Base-by-base conservation (phyloP, 2,797 vertebrate genomes). In the Fistularia tabacaria region DNA sequence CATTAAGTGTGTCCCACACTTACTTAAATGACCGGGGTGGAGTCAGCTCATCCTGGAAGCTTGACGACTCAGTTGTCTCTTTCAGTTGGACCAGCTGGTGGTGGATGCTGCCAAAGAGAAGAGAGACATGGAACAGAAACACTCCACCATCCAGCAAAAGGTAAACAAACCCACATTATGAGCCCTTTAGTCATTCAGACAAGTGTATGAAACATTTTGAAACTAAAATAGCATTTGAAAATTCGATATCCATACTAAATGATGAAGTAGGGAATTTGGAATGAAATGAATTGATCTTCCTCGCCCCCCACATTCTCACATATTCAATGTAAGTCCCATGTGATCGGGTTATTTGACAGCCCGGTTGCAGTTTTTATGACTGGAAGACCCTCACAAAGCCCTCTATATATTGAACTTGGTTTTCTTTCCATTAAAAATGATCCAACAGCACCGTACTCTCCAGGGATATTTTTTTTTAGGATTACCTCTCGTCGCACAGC, bases 101-200 rank as follows among this genome's bases (percentile, higher is more conserved):
- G 83, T 93, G 54, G 96, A 97, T 82, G 94, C 94, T 75, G 93
- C 93, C 55, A 96, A 93, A 85, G 96, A 99, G 88, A 98, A 95
- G 87, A 92, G 93, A 71, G 95, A 95, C 74, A 97, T 99, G 95
- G 97, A 98, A 70, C 93, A 92, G 72, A 98, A 97, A 69, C 97
- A 98, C 85, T 98, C 96, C 66, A 99, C 97, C 69, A 99, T 99
- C 81, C 97, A 97, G 51, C 95, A 98, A 88, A 99, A 99, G 95
- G 97, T 99, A 93, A 48, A 54, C 42, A 54, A 44, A n/a, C 46
- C 3, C 46, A 40, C 36, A 54, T 5, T 57, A 43, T 36, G 9
- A 38, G 0, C 12, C 13, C 54, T 14, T 42, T 51, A 13, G 9
- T 56, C 11, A 9, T 37, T 58, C 9, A 0, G 9, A 25, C 25